phyloP scores from a whole-genome alignment of 2,113 vertebrate species.

The Prinia subflava region DNA sequence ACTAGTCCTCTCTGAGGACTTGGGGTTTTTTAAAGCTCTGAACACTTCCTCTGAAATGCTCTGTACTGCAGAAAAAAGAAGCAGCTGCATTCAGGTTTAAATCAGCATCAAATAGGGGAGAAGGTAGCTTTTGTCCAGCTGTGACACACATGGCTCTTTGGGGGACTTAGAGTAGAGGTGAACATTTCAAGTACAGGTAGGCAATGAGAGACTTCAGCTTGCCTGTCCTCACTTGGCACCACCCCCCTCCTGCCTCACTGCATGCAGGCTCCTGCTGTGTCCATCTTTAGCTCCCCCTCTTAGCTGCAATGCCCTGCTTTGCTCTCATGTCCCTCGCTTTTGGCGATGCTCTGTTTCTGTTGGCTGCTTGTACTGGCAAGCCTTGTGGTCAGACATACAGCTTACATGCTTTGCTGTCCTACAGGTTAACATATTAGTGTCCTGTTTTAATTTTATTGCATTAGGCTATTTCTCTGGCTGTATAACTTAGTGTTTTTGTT shows the following conservation, averaged over 20 bases:
- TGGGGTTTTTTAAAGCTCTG: background rate
- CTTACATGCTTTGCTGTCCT: background rate
- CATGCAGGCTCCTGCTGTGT: background rate
- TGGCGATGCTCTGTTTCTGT: background rate
- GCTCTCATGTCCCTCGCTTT: background rate
- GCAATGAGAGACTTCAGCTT: background rate
- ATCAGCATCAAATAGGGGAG: background rate
- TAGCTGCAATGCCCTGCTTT: background rate
- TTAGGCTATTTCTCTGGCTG: background rate
- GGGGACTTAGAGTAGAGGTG: background rate
- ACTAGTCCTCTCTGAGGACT: background rate
- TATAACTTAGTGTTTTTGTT: background rate
- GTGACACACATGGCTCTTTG: background rate
- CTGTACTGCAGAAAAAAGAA: background rate
- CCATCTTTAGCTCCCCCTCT: background rate
- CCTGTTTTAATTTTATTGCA: background rate
- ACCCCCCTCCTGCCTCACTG: background rate
- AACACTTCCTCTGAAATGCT: background rate
- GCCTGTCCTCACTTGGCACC: background rate
- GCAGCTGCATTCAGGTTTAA: background rate
- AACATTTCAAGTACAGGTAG: background rate
- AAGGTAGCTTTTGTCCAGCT: background rate
- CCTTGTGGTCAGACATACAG: background rate
- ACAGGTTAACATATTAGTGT: background rate
- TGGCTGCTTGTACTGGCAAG: background rate